Base-by-base conservation (phyloP, 2,797 vertebrate genomes). In the Enteromius unitaeniatus region DNA sequence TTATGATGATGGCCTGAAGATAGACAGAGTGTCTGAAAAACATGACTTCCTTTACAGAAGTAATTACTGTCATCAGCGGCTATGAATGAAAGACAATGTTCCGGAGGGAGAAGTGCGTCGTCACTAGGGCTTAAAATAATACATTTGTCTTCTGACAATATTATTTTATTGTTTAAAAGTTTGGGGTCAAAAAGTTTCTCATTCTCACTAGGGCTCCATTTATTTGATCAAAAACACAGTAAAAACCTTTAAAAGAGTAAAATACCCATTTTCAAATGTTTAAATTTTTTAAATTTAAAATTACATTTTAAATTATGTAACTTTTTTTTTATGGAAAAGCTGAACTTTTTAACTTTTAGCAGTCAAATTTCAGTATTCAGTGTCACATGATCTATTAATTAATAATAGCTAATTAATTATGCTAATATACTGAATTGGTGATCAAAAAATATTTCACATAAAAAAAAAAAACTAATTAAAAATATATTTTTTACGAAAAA, bases 1-100 rank as follows among this genome's bases (percentile, higher is more conserved):
- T 82, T 77, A 86, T 83, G 79, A 77, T 68, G 65, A 83, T 69
- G 72, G 64, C 87, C 83, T 73, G 40, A 47, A 79, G 85, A 86
- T 80, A 85, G 69, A 60, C 73, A 40, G 45, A 55, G 82, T 83
- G 68, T 74, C 28, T 73, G 42, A 78, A 23, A 68, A 64, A 79
- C 68, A 86, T 45, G 51, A 45, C 55, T 81, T 79, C 37, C 81
- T 80, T 77, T 85, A 77, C 45, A 34, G 85, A 75, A 84, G 68
- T 49, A 85, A 85, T 81, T 70, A 70, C 49, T 49, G 42, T n/a
- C 53, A 69, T 85, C 79, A 82, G 65, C 11, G 17, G n/a, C 49
- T 42, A 47, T 17, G 47, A 49, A 80, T 77, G 73, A 88, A 60
- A 67, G 68, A 80, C 28, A 78, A 58, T 55, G 40, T 77, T 70